Conservation (phyloP, 2,797 vertebrate genomes). For the Thripadectes ignobilis region DNA sequence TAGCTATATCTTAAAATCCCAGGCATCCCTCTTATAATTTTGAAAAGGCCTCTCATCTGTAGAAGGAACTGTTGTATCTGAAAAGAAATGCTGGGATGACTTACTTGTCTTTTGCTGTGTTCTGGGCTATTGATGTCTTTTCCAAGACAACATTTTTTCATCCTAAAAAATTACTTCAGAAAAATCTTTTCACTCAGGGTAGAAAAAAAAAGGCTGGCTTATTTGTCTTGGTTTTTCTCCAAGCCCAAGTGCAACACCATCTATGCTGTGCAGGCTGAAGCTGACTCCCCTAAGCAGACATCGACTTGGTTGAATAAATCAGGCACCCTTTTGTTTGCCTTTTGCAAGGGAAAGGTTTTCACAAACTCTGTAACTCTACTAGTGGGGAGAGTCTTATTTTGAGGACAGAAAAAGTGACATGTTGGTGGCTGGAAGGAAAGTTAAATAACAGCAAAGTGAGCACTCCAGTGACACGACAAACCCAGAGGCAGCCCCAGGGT, state of each 20-base stretch:
- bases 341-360: neutral
- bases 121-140: neutral
- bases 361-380: neutral
- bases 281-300: neutral
- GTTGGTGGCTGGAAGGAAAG: neutral
- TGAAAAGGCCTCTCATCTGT: neutral
- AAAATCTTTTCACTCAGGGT: neutral
- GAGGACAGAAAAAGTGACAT: neutral
- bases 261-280: neutral
- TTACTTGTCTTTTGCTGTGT: neutral
- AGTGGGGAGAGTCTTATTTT: neutral
- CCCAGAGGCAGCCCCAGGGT: conserved; percentile 9
- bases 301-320: neutral
- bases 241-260: neutral
- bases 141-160: neutral
- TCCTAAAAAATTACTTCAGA: neutral
- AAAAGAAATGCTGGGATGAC: neutral
- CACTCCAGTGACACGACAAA: neutral
- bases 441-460: neutral
- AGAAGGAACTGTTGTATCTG: neutral
- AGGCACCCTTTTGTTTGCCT: neutral
- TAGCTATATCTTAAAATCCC: neutral
- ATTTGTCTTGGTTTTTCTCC: neutral
- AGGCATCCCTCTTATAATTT: neutral
- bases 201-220: neutral